Base-by-base conservation (phyloP, 2,113 vertebrate genomes). In the Hippocampus comes region DNA sequence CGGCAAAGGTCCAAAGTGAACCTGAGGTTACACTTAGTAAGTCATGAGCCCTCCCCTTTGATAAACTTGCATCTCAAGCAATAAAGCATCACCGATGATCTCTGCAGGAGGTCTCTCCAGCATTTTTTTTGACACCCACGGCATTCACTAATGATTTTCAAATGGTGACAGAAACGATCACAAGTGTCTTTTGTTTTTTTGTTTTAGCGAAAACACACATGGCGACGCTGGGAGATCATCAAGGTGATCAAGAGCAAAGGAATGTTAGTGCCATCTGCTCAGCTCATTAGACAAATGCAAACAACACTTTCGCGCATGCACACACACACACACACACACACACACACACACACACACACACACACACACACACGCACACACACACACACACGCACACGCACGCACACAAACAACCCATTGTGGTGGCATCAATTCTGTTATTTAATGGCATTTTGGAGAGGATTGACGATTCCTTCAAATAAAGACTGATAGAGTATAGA, bases 211-310 rank as follows among this genome's bases (percentile, higher is more conserved):
- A 51, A 20, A 59, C 10, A 55, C 55, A 25, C 25, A 9, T 25
- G 27, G 27, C 23, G 68, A 38, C 41, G 60, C 42, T 72, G 71
- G 75, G 76, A 77, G 57, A 18, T 73, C 68, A 78, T 84, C 76
- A 82, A 77, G 77, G 73, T 83, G 81, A 81, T 78, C 34, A 75
- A 74, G 51, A 72, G 56, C 21, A 56, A 76, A 84, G 83, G 89
- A 91, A 91, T 86, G 81, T 67, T 72, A 78, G 64, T 67, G 68
- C 78, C 91, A 90, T 92, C 92, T 93, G 92, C 67, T 78, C 61
- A 82, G 73, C 55, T 67, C 78, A 92, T 93, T 72, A 90, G 71
- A 72, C 48, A 81, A 49, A 70, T 76, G 84, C 72, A 78, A 63
- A 53, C 61, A 65, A 27, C 59, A 67, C 67, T 25, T 25, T 25